Conservation (phyloP, 2,888 invertebrate genomes). For the Malthinus flaveolus region DNA sequence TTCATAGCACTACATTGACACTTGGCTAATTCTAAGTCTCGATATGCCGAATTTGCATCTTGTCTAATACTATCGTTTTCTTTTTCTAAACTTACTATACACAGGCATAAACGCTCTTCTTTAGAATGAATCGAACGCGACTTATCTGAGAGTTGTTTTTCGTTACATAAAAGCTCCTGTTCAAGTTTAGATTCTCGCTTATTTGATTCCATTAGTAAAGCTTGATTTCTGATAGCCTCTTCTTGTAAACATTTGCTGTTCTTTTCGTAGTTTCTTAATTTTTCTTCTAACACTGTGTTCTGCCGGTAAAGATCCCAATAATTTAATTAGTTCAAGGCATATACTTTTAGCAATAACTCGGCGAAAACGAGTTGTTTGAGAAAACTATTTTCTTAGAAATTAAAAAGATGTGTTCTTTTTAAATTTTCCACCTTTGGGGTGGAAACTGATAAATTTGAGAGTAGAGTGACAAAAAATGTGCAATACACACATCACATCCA, state of each 20-base stretch:
- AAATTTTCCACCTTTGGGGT: no score
- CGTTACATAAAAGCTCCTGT: slow-evolving; percentile 32
- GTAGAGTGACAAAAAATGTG: no score
- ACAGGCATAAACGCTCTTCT: slow-evolving; percentile 30
- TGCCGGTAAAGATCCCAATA: no score
- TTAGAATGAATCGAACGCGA: slow-evolving; percentile 31
- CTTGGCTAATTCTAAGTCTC: slow-evolving; percentile 28
- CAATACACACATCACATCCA: no score
- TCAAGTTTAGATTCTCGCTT: slow-evolving; percentile 24
- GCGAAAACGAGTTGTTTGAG: no score
- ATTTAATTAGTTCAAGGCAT: no score
- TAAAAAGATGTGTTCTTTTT: no score
- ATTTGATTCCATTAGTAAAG: slow-evolving; percentile 15
- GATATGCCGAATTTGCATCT: slow-evolving; percentile 32
- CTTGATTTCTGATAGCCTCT: slow-evolving; percentile 24
- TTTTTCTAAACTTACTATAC: slow-evolving; percentile 36
- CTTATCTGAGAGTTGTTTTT: slow-evolving; percentile 38
- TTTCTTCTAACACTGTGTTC: slow-evolving; percentile 40
- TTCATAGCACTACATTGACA: slow-evolving; percentile 40
- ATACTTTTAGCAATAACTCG: no score
- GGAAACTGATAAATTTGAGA: no score
- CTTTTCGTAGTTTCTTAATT: slow-evolving; percentile 35
- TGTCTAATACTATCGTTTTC: slow-evolving; percentile 34
- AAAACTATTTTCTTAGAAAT: no score
- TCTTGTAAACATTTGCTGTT: slow-evolving; percentile 16